A percentile compares a stretch with the other conserved stretches of the same genome.
Evolutionary conservation across 2,113 vertebrate species (phyloP).

Genomic region (Eulemur rufifrons): DNA sequence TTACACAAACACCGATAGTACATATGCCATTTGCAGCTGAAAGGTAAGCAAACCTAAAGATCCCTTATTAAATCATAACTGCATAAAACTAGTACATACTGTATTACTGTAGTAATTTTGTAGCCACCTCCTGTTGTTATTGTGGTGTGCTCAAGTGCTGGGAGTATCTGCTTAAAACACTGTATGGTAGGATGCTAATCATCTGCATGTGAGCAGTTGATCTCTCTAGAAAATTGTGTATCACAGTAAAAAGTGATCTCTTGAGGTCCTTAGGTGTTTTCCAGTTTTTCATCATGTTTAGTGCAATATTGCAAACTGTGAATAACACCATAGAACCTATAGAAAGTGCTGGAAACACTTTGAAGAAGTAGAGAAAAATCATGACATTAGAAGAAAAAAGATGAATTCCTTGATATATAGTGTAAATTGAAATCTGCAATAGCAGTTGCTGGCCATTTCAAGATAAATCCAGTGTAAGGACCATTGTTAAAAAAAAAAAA

Average conservation of each 20-base stretch:
- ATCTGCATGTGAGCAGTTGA: no score
- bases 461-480: background rate
- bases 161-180: background rate
- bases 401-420: background rate
- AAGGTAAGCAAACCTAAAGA: background rate
- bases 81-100: background rate
- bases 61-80: background rate
- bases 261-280: background rate
- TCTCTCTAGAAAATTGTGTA: background rate
- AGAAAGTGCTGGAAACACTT: background rate
- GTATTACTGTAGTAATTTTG: background rate
- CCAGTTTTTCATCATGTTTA: background rate
- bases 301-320: background rate
- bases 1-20: background rate
- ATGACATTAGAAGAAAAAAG: background rate
- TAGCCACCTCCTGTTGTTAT: background rate
- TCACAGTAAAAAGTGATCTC: background rate
- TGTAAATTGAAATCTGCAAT: background rate
- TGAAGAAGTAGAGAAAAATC: background rate
- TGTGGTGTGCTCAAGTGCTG: background rate
- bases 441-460: background rate
- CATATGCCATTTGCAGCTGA: background rate
- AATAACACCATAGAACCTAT: background rate
- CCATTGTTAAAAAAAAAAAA: background rate
- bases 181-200: no score